Conservation (phyloP, 2,797 vertebrate genomes). For the Ctenopoma kingsleyae region DNA sequence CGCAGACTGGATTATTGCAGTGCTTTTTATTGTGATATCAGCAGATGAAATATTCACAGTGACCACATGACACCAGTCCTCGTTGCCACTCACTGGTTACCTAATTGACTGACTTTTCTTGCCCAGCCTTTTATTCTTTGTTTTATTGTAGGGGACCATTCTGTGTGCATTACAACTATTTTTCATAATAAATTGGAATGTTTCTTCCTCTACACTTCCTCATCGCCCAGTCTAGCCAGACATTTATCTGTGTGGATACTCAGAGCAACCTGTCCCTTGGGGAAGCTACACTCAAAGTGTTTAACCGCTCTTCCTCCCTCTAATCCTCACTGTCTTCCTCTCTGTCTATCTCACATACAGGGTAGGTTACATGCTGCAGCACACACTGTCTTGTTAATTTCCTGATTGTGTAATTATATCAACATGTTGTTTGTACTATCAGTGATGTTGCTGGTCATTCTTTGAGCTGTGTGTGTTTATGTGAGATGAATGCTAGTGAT, state of each 20-base stretch:
- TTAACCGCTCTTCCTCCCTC: constrained; percentile 30
- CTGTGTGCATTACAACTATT: too few relatives aligned
- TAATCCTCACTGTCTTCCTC: constrained; percentile 27
- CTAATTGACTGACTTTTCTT: too few relatives aligned
- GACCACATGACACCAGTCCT: too few relatives aligned
- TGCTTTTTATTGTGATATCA: too few relatives aligned
- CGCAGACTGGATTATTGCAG: too few relatives aligned
- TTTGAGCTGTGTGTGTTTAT: constrained; percentile 78
- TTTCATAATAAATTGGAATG: neutral
- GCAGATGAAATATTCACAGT: too few relatives aligned
- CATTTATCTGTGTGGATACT: constrained; percentile 55
- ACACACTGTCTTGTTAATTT: constrained; percentile 78
- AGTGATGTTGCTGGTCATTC: constrained; percentile 72
- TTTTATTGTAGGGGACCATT: too few relatives aligned
- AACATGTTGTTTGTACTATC: constrained; percentile 79
- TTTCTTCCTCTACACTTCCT: constrained; percentile 25
- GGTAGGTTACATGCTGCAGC: constrained; percentile 39
- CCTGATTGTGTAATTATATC: constrained; percentile 81
- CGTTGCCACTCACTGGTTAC: too few relatives aligned
- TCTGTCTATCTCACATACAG: constrained; percentile 24
- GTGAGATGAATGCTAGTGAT: constrained; percentile 76
- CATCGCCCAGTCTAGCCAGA: constrained; percentile 50
- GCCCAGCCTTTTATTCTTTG: too few relatives aligned
- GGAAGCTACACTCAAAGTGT: constrained; percentile 41
- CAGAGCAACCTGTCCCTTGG: constrained; percentile 57